Percentiles rank a stretch among this genome's conserved stretches.
Conservation (phyloP, 2,797 vertebrate genomes). For the Alcedo atthis region DNA sequence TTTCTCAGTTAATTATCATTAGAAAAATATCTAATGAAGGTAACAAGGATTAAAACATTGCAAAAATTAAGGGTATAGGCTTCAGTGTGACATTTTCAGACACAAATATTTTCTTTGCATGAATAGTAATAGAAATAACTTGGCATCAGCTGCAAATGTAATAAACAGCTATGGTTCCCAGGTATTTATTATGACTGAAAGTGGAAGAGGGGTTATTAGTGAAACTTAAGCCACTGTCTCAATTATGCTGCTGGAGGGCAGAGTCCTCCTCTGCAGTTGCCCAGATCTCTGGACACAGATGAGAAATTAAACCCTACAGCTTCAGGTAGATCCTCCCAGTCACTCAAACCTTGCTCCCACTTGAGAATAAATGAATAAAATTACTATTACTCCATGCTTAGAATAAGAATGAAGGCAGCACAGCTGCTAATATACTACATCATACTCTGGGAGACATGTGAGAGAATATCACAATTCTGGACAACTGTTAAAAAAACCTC, state of each 20-base stretch:
- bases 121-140: conserved; percentile 84
- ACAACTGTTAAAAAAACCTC: not conserved
- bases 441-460: not conserved
- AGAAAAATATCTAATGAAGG: conserved; percentile 75
- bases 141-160: conserved; percentile 82
- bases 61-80: conserved; percentile 67
- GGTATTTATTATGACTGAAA: conserved; percentile 71
- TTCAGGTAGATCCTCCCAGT: not conserved
- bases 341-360: not conserved
- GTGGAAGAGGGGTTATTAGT: conserved; percentile 51
- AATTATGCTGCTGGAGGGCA: conserved; percentile 49
- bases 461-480: not conserved
- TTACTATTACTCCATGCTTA: not conserved
- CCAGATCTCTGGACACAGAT: not conserved
- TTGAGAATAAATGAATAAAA: not conserved
- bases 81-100: conserved; percentile 74
- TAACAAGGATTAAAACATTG: conserved; percentile 30
- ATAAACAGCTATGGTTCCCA: conserved; percentile 81
- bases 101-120: conserved; percentile 88
- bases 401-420: not conserved
- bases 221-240: conserved; percentile 63
- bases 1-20: conserved; percentile 81
- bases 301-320: not conserved
- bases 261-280: not conserved
- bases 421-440: not conserved